A percentile compares a stretch with the other conserved stretches of the same genome.
Evolutionary conservation across 2,888 invertebrate species (phyloP).

Genomic region (Cenopis cana): DNA sequence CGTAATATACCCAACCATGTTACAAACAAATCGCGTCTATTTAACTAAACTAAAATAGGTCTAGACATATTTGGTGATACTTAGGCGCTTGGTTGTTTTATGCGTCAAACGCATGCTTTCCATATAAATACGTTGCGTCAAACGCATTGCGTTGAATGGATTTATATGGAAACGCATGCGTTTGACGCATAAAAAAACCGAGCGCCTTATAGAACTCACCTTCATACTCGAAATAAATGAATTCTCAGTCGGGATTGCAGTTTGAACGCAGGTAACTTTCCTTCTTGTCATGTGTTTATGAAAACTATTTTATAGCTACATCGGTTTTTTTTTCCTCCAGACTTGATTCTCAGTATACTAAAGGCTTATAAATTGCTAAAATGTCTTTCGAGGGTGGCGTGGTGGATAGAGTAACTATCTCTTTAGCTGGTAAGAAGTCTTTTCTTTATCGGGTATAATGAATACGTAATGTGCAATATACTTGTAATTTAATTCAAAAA

Average conservation of each 20-base stretch:
- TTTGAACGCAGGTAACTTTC: not conserved
- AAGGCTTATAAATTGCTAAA: not conserved
- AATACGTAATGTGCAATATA: no score
- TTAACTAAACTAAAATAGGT: not conserved
- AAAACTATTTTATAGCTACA: not conserved
- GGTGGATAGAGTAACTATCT: not conserved
- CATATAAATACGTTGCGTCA: no score
- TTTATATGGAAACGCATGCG: no score
- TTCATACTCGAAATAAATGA: not conserved
- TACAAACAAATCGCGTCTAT: not conserved
- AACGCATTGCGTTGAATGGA: no score
- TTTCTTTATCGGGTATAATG: no score
- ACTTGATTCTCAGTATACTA: not conserved
- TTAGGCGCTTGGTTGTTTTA: no score
- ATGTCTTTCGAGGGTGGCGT: not conserved
- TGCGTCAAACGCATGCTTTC: no score
- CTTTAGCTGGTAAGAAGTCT: no score
- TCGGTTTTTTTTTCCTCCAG: not conserved
- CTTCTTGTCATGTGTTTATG: not conserved
- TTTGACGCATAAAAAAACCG: no score
- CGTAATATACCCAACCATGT: not conserved
- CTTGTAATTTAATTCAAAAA: not conserved
- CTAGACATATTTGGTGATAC: not conserved
- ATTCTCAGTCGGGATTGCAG: not conserved
- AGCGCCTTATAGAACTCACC: no score